Evolutionary conservation across 2,888 invertebrate species (phyloP), one percentile per base, ranked within the genome.

Genomic region (Sminthurides aquaticus): DNA sequence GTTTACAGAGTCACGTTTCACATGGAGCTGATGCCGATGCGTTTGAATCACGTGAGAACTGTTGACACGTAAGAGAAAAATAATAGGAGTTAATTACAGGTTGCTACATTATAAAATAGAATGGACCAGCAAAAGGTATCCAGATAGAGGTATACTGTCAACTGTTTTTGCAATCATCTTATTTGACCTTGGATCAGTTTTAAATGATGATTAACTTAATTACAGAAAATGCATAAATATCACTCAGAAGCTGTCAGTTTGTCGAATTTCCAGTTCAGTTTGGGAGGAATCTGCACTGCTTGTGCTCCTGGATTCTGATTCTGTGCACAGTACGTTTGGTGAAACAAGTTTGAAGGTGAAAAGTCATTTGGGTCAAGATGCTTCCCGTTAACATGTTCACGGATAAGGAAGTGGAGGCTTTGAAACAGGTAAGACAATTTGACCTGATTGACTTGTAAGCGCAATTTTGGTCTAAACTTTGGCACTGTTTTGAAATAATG

Each of bases 351-450:
- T n/a, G n/a, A n/a, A n/a, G n/a, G n/a, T n/a, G n/a, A n/a, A n/a
- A n/a, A n/a, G n/a, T n/a, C n/a, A n/a, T n/a, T n/a, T n/a, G n/a
- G n/a, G n/a, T 34, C 2, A 52, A 11, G 8, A 62, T 62, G 62
- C 27, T 27, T n/a, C 62, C 62, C 1, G n/a, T 57, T 18, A 62
- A 62, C 49, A 48, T 62, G n/a, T 65, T 65, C 22, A 61, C 61
- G 18, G 57, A 57, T 15, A 22, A 57, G 29, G 65, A 65, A 28
- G 43, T 49, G 2, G 52, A 61, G 8, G 61, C 57, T 48, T 29
- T 65, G 29, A 62, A 61, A 26, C 61, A 61, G 65, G 65, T 65
- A 22, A 55, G 43, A 28, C 2, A 28, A 25, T 61, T 27, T 61
- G 43, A 5, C 25, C n/a, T n/a, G n/a, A n/a, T n/a, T n/a, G n/a